These are phyloP conservation scores for Sander vitreus DNA, from an alignment of 2,113 vertebrate genomes.

Conservation along the genomic window DNA sequence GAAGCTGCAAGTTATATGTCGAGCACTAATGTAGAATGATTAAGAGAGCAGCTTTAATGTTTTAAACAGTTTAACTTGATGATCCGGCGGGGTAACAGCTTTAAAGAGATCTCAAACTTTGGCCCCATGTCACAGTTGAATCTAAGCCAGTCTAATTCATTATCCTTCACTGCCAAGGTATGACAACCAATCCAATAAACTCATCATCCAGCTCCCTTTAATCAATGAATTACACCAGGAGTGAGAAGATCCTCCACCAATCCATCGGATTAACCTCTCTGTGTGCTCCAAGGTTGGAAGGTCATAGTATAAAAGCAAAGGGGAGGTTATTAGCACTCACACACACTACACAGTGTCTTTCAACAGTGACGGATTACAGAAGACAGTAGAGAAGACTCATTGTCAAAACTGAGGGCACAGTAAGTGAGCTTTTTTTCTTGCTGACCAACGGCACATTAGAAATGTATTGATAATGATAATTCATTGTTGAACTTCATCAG, in stretches of 20 bases:
- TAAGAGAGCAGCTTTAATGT: background rate
- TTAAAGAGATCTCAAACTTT: conserved; percentile 62
- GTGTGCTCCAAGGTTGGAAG: conserved; percentile 46
- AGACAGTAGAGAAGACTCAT: conserved; percentile 26
- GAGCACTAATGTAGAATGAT: background rate
- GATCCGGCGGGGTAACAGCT: conserved; percentile 25
- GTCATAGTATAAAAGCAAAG: conserved; percentile 74
- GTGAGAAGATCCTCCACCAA: conserved; percentile 34
- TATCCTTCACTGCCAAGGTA: conserved; percentile 43
- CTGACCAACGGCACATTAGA: background rate
- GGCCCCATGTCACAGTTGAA: conserved; percentile 16
- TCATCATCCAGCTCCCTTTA: conserved; percentile 39
- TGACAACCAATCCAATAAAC: conserved; percentile 43
- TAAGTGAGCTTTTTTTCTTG: conserved; percentile 48
- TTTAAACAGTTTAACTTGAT: background rate
- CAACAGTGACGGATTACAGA: conserved; percentile 60
- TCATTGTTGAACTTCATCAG: background rate
- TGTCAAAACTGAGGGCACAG: conserved; percentile 30
- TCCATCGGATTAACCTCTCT: conserved; percentile 21
- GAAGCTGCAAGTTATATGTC: background rate
- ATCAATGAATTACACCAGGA: conserved; percentile 62
- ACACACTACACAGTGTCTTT: conserved; percentile 8
- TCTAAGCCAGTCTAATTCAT: conserved; percentile 46
- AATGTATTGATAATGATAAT: background rate
- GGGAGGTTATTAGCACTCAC: conserved; percentile 33